phyloP scores from a whole-genome alignment of 2,888 invertebrate species.

The Callyntrura guangdongensis region DNA sequence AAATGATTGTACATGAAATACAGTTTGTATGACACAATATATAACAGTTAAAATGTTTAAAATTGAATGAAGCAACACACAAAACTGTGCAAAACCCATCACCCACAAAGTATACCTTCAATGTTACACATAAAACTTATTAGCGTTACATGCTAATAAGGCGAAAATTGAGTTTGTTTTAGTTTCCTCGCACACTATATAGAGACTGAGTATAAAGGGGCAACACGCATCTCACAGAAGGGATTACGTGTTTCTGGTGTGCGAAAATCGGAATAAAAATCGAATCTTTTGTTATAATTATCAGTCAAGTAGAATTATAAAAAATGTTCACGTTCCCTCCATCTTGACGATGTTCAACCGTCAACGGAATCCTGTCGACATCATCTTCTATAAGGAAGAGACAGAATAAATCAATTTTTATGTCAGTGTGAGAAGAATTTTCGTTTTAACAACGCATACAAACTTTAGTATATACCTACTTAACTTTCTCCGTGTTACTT shows the following conservation, averaged over 20 bases:
- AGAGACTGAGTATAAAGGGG: slow-evolving; percentile 24
- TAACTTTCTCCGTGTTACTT: too few relatives aligned
- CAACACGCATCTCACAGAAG: background rate
- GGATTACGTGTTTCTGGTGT: background rate
- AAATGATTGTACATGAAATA: slow-evolving; percentile 48
- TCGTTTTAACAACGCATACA: too few relatives aligned
- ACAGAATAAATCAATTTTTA: too few relatives aligned
- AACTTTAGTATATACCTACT: too few relatives aligned
- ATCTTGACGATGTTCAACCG: too few relatives aligned
- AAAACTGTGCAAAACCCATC: too few relatives aligned
- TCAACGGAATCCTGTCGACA: too few relatives aligned
- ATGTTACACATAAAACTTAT: too few relatives aligned
- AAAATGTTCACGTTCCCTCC: background rate
- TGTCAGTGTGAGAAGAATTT: too few relatives aligned
- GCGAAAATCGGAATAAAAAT: background rate
- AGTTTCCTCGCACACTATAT: background rate
- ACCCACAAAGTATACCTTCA: background rate
- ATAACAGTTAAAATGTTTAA: too few relatives aligned
- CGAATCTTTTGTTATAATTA: background rate
- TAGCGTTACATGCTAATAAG: slow-evolving; percentile 20
- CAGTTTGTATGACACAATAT: slow-evolving; percentile 15
- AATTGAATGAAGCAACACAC: too few relatives aligned
- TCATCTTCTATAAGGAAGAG: too few relatives aligned
- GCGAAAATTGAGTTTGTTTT: slow-evolving; percentile 38
- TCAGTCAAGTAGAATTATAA: slow-evolving; percentile 16